Conservation (phyloP, 2,888 invertebrate species). For the Lasioglossum malachurum region DNA sequence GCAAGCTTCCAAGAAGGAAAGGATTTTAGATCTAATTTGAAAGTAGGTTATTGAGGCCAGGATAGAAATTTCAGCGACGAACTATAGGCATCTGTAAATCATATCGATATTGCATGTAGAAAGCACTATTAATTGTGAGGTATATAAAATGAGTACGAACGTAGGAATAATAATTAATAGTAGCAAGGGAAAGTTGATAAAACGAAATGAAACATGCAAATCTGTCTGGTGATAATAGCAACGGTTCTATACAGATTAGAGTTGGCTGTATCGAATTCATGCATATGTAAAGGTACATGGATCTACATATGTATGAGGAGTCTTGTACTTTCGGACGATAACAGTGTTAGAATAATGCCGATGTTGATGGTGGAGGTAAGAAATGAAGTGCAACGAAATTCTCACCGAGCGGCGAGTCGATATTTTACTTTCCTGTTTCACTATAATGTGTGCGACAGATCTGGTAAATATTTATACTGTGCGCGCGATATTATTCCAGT, state of each 20-base stretch:
- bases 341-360: slow-evolving; percentile 8
- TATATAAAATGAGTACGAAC: neutral
- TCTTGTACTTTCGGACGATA: slow-evolving; percentile 34
- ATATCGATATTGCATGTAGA: neutral
- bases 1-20: neutral
- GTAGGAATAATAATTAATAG: neutral
- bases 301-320: slow-evolving; percentile 54
- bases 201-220: neutral
- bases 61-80: neutral
- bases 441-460: neutral
- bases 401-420: neutral
- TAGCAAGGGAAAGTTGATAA: neutral
- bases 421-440: neutral
- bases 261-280: slow-evolving; percentile 38
- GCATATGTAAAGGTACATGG: slow-evolving; percentile 54
- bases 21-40: neutral
- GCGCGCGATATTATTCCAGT: neutral
- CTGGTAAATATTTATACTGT: neutral
- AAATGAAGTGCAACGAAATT: neutral
- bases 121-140: neutral
- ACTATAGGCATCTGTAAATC: neutral
- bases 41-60: too few relatives aligned
- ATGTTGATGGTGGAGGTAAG: slow-evolving; percentile 1
- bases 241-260: slow-evolving; percentile 3
- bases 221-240: neutral